Conservation (phyloP, 2,113 vertebrate genomes). For the Chauna torquata region DNA sequence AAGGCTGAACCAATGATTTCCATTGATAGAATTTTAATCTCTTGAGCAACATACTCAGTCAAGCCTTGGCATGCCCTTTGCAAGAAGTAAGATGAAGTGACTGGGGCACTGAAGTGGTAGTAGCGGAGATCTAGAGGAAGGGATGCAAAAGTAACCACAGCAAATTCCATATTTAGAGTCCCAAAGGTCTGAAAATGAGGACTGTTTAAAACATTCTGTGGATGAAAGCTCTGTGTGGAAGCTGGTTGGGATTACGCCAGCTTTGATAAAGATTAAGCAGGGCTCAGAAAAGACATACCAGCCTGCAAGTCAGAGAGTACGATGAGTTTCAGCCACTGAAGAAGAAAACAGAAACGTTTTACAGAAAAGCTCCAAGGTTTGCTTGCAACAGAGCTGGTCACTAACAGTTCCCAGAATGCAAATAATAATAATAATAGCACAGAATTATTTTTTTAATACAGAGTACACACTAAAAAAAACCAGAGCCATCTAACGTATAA, state of each 20-base stretch:
- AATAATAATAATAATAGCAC: not conserved
- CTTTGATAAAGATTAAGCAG: not conserved
- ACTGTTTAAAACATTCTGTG: not conserved
- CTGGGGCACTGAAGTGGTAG: accelerated
- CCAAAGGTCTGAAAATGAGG: not conserved
- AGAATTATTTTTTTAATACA: not conserved
- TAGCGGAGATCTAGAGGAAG: not conserved
- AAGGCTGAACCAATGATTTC: not conserved
- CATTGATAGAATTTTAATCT: not conserved
- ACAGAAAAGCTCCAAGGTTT: not conserved
- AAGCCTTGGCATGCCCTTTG: not conserved
- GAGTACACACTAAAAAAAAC: not conserved
- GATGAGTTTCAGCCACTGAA: not conserved
- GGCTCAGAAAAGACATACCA: not conserved
- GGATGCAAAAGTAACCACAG: not conserved
- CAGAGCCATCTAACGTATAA: not conserved
- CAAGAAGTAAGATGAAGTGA: accelerated
- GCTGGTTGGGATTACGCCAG: not conserved
- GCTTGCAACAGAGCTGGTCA: not conserved
- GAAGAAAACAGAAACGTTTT: not conserved
- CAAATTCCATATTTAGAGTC: not conserved
- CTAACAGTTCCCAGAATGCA: not conserved
- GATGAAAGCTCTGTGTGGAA: not conserved
- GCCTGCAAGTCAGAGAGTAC: not conserved
- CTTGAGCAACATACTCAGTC: not conserved